phyloP scores from a whole-genome alignment of 2,113 vertebrate genomes.

The Crotalus tigris region DNA sequence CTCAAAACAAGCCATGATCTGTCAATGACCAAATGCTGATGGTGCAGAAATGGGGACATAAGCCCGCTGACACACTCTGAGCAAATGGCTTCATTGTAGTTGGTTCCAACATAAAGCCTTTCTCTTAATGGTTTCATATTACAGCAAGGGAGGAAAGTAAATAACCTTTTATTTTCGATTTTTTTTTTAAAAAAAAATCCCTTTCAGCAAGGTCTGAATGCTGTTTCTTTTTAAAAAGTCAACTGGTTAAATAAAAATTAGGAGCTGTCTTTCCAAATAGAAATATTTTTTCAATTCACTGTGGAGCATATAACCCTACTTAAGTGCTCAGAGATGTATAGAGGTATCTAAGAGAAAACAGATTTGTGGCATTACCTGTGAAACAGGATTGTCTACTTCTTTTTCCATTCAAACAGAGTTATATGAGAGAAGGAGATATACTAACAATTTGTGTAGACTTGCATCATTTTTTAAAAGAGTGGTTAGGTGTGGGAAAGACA shows the following conservation, averaged over 20 bases:
- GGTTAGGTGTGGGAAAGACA: background rate
- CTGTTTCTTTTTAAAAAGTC: constrained; percentile 25
- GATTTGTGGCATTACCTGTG: background rate
- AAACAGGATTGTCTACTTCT: background rate
- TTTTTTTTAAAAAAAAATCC: background rate
- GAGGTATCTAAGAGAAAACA: background rate
- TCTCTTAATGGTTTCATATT: background rate
- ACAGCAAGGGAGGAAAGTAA: constrained; percentile 29
- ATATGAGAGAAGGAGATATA: background rate
- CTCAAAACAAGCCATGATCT: constrained; percentile 32
- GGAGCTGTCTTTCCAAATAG: background rate
- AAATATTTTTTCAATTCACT: background rate
- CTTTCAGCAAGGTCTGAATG: background rate
- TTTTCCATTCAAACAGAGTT: background rate
- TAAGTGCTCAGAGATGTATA: background rate
- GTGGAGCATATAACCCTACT: background rate
- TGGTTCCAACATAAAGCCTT: constrained; percentile 44
- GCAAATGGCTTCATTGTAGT: constrained; percentile 19
- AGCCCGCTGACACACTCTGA: background rate
- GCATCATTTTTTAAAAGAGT: background rate
- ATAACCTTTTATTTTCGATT: constrained; percentile 36
- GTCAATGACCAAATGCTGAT: constrained; percentile 68
- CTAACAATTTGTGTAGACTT: background rate
- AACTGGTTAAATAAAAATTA: background rate
- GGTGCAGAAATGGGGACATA: constrained; percentile 37